Conservation (phyloP, 2,797 vertebrate species). For the Dendrocincla tyrannina region DNA sequence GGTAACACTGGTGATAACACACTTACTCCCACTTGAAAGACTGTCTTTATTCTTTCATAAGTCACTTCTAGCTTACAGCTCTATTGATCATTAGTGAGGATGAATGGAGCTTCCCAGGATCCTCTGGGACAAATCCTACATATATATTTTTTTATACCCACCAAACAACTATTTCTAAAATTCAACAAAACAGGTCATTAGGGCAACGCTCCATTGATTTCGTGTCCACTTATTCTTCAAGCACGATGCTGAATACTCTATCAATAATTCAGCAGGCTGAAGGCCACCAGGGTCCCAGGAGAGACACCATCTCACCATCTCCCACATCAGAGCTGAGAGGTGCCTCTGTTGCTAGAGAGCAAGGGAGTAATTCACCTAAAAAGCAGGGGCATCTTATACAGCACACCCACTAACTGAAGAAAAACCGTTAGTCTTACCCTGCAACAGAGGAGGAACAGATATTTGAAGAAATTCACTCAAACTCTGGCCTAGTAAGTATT, state of each 20-base stretch:
- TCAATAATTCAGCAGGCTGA: constrained; percentile 71
- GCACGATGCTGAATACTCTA: constrained; percentile 62
- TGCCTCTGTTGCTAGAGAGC: not conserved
- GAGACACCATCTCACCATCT: constrained; percentile 48
- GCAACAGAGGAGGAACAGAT: not conserved
- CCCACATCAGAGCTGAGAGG: constrained; percentile 24
- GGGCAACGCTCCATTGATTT: constrained; percentile 74
- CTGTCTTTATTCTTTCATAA: constrained; percentile 71
- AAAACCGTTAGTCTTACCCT: not conserved
- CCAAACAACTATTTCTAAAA: constrained; percentile 73
- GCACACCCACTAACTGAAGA: not conserved
- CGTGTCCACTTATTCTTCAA: constrained; percentile 69
- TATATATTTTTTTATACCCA: constrained; percentile 65
- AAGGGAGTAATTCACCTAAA: not conserved
- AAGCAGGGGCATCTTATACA: not conserved
- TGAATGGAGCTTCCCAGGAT: constrained; percentile 72
- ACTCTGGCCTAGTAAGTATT: not conserved
- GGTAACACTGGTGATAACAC: constrained; percentile 41
- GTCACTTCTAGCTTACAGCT: constrained; percentile 61
- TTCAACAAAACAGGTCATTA: constrained; percentile 70
- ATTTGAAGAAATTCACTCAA: not conserved
- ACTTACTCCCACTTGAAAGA: constrained; percentile 60
- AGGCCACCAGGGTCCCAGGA: constrained; percentile 53
- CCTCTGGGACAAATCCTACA: constrained; percentile 73
- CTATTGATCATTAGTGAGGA: constrained; percentile 69